Evolutionary conservation across 1,140 invertebrate genomes (phyloP).

Genomic region (Idris sp.): DNA sequence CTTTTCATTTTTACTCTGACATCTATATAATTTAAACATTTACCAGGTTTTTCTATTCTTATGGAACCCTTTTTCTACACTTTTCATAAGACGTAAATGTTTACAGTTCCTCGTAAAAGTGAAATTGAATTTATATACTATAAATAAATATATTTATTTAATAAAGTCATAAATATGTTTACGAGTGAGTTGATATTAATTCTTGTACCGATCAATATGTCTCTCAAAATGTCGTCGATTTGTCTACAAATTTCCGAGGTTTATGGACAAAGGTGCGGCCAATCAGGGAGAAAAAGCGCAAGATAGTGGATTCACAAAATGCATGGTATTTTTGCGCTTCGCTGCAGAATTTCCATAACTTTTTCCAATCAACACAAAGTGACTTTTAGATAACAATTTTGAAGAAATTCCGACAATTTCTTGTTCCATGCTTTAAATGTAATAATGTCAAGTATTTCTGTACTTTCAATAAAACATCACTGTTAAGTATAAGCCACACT

Average conservation of each 20-base stretch:
- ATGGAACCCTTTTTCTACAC: too few species aligned
- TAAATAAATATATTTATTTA: not conserved
- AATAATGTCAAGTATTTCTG: conserved; percentile 13
- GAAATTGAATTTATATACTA: not conserved
- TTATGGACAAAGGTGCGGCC: conserved; percentile 14
- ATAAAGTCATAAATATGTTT: conserved; percentile 26
- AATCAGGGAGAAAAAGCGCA: conserved; percentile 7
- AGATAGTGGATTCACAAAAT: conserved; percentile 27
- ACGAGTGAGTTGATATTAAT: too few species aligned
- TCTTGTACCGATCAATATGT: too few species aligned
- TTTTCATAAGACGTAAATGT: too few species aligned
- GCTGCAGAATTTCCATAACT: conserved; percentile 44
- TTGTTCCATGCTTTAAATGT: not conserved
- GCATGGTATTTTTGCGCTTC: conserved; percentile 24
- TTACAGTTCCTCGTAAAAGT: too few species aligned
- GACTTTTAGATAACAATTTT: conserved; percentile 32
- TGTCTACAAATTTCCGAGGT: conserved; percentile 14
- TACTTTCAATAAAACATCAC: conserved; percentile 7
- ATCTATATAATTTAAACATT: too few species aligned
- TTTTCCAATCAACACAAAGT: conserved; percentile 31
- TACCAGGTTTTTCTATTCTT: too few species aligned
- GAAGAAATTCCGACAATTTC: conserved; percentile 30
- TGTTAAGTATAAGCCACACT: conserved; percentile 4
- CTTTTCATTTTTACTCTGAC: too few species aligned
- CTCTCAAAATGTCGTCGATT: conserved; percentile 16